Base-by-base conservation (phyloP, 2,888 invertebrate genomes). In the Acholoe squamosa region DNA sequence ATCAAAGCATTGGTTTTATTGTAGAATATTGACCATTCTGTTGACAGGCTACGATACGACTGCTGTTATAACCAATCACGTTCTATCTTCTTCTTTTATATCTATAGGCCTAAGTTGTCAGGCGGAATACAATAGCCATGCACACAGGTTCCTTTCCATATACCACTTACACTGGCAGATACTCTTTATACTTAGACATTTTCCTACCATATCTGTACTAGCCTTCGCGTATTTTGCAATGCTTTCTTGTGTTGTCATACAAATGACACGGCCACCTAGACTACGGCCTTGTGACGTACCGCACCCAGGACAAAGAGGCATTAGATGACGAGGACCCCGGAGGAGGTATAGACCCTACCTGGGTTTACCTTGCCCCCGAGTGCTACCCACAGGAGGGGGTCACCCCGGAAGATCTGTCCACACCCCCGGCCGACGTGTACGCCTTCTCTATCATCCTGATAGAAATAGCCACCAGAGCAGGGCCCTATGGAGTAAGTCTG, bases 401-500 rank as follows among this genome's bases (percentile, higher is more conserved):
- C 54, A 61, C 43, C 54, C 25, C 25, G 25, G 31, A 25, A 5
- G 19, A 19, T 0, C 89, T 90, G 5, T n/a, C 61, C 12, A 89
- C 80, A 12, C 22, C 28, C 7, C 90, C 92, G 0, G 77, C 31
- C 33, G 95, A 95, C 91, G 93, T 94, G 0, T 95, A 94, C 91
- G 92, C 95, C 0, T 95, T 94, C 89, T 93, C 93, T 5, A 93
- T 95, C 34, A 93, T 95, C 12, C 91, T 95, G n/a, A 90, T 94
- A n/a, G 94, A 95, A 91, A 94, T 94, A 33, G 94, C 94, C 12
- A 94, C 93, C 0, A 92, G 94, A 84, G 93, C 93, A 77, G 94
- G 94, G 89, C 94, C 94, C 5, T 94, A 94, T 89, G 94, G 93
- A 92, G 95, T 95, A 91, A 84, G 91, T 77, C 10, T n/a, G n/a